phyloP scores from a whole-genome alignment of 1,140 invertebrate genomes.

The Sminthurinus signatus region DNA sequence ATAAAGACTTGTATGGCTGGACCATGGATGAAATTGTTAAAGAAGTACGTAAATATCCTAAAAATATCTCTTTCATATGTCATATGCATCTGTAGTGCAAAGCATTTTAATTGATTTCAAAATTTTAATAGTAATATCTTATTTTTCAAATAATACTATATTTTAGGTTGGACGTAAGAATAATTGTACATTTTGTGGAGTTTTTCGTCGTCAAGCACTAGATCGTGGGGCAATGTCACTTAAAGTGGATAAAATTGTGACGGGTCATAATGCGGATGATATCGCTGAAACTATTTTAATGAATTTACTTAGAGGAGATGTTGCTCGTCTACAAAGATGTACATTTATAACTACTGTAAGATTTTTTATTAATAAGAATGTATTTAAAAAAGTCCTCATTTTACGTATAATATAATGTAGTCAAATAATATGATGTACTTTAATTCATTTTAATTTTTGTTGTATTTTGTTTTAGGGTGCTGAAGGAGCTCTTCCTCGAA shows the following conservation, averaged over 20 bases:
- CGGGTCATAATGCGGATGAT: constrained; percentile 99
- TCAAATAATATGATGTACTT: constrained; percentile 19
- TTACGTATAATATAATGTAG: no score
- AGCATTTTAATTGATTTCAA: not conserved
- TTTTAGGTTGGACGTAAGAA: constrained; percentile 86
- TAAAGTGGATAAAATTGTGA: constrained; percentile 87
- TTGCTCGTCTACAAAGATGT: constrained; percentile 84
- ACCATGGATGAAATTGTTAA: constrained; percentile 99
- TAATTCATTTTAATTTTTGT: constrained; percentile 12
- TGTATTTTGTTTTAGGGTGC: constrained; percentile 56
- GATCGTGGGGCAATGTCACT: constrained; percentile 85
- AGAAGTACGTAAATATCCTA: constrained; percentile 56
- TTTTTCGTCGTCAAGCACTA: constrained; percentile 90
- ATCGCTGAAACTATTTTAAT: constrained; percentile 98
- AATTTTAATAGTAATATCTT: not conserved
- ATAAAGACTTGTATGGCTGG: constrained; percentile 98
- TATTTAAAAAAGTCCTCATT: not conserved
- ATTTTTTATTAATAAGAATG: not conserved
- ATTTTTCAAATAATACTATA: not conserved
- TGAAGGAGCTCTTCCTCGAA: constrained; percentile 81
- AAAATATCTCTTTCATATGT: no score
- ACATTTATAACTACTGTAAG: constrained; percentile 81
- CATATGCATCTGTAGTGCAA: no score
- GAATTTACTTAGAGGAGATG: constrained; percentile 95
- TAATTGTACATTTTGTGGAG: constrained; percentile 99